A percentile compares a stretch with the other conserved stretches of the same genome.
Evolutionary conservation across 2,113 vertebrate species (phyloP).

Genomic region (Columbina picui): DNA sequence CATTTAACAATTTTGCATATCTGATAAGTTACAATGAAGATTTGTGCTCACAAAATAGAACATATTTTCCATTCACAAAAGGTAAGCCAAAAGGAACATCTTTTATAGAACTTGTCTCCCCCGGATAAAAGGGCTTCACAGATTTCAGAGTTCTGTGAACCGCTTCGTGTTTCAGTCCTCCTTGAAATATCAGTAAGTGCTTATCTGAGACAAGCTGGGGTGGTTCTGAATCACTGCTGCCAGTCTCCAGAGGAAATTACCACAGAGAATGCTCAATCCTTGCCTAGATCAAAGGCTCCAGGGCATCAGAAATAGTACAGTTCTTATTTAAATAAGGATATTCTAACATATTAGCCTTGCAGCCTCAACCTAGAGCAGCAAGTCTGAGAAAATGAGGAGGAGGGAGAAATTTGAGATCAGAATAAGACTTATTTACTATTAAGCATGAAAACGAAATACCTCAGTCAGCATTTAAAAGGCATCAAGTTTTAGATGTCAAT

Average conservation of each 20-base stretch:
- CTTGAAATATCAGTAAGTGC: neutral
- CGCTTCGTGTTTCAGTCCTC: neutral
- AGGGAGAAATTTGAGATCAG: neutral
- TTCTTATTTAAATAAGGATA: neutral
- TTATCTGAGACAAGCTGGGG: neutral
- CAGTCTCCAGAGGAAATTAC: neutral
- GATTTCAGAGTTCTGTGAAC: neutral
- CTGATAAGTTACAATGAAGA: neutral
- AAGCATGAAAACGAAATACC: neutral
- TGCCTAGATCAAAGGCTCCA: neutral
- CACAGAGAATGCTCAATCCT: neutral
- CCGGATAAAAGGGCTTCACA: neutral
- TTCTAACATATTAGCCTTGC: neutral
- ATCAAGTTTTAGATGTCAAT: neutral
- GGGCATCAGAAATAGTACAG: neutral
- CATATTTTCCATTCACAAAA: neutral
- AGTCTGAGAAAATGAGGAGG: neutral
- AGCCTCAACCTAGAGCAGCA: neutral
- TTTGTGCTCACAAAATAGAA: neutral
- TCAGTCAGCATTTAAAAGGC: neutral
- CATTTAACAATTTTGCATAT: neutral
- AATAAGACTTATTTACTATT: neutral
- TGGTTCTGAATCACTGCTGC: neutral
- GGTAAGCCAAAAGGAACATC: neutral
- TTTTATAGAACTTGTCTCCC: neutral